Percentiles rank a stretch among this genome's conserved stretches.
Evolutionary conservation across 2,797 vertebrate species (phyloP).

Genomic region (Staurois parvus): DNA sequence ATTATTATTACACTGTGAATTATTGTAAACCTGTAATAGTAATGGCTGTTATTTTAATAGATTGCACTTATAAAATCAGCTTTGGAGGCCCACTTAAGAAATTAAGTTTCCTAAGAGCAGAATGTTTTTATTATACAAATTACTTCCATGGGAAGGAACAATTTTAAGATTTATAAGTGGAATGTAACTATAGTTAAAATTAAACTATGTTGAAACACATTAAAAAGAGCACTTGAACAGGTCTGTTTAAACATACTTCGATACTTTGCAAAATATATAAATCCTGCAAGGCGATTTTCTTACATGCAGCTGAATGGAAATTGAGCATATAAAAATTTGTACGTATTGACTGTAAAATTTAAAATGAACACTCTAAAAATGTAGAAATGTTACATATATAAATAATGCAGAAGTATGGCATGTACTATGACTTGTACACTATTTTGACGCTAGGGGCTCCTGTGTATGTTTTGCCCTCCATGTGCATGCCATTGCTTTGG

Average conservation of each 20-base stretch:
- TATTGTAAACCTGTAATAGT: constrained; percentile 54
- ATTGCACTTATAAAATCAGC: constrained; percentile 56
- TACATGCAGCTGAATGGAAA: constrained; percentile 1
- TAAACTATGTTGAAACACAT: constrained; percentile 38
- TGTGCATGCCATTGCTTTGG: neutral
- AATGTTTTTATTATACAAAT: constrained; percentile 58
- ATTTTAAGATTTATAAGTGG: constrained; percentile 52
- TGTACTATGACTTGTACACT: neutral
- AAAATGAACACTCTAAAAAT: neutral
- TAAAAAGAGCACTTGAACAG: constrained; percentile 23
- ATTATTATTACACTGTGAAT: constrained; percentile 57
- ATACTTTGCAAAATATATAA: constrained; percentile 38
- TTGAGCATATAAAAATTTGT: neutral
- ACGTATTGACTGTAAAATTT: neutral
- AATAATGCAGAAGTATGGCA: neutral
- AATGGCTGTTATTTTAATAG: constrained; percentile 55
- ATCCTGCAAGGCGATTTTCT: neutral
- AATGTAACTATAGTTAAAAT: constrained; percentile 47
- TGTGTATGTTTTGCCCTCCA: neutral
- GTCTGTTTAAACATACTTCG: constrained; percentile 30
- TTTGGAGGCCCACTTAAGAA: constrained; percentile 59
- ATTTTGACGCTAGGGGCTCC: neutral
- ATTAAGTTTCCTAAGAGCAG: constrained; percentile 49
- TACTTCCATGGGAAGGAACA: constrained; percentile 55
- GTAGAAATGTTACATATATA: neutral